Evolutionary conservation across 1,140 invertebrate species (phyloP).

Genomic region (Bombus soroeensis): DNA sequence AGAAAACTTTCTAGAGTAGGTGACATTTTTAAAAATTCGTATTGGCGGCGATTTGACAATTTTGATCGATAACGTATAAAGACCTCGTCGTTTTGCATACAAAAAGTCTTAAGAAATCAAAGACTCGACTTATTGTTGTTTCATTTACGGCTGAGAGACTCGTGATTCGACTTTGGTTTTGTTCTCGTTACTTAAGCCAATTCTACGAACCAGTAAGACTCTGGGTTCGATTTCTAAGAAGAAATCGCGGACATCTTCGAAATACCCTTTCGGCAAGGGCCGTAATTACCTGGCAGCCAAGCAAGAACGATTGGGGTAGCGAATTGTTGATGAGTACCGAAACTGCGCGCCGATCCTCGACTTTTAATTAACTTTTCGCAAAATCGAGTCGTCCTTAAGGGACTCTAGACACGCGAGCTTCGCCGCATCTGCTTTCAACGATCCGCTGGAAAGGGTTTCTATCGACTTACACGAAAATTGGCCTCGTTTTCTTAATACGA

Average conservation of each 20-base stretch:
- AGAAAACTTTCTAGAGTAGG: too few species aligned
- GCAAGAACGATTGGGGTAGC: slow-evolving; percentile 63
- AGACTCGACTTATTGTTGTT: background rate
- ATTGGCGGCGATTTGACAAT: too few species aligned
- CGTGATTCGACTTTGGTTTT: background rate
- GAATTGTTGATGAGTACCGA: slow-evolving; percentile 74
- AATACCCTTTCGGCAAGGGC: slow-evolving; percentile 11
- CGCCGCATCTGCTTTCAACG: slow-evolving; percentile 31
- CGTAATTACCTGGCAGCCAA: slow-evolving; percentile 43
- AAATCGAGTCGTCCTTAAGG: slow-evolving; percentile 43
- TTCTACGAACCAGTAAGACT: background rate
- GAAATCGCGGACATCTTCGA: slow-evolving; percentile 30
- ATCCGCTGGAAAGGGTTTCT: background rate
- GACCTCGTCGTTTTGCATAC: too few species aligned
- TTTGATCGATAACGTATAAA: too few species aligned
- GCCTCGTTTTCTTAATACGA: background rate
- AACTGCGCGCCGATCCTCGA: slow-evolving; percentile 46
- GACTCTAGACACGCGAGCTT: slow-evolving; percentile 51
- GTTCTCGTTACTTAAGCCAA: background rate
- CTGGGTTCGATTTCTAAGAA: slow-evolving; percentile 9
- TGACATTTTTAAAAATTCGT: too few species aligned
- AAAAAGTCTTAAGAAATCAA: background rate
- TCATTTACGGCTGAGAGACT: background rate
- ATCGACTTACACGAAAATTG: background rate
- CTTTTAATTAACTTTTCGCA: slow-evolving; percentile 65